Conservation (phyloP, 2,888 invertebrate genomes). For the Aspidiotus rigidus region DNA sequence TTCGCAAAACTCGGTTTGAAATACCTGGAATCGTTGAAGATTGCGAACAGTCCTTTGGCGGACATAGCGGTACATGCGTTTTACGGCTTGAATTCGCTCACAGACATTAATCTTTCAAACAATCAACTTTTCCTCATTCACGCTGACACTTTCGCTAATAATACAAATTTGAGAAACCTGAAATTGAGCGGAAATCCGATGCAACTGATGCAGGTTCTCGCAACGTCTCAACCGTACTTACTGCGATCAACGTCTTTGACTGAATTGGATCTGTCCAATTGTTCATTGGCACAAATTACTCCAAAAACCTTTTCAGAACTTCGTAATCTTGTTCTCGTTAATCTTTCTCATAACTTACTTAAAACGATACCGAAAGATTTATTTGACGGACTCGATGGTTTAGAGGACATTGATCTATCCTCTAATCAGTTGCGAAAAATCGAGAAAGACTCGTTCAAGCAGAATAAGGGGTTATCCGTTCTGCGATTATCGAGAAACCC, state of each 20-base stretch:
- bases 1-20: slow-evolving; percentile 56
- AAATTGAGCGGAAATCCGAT: slow-evolving; percentile 60
- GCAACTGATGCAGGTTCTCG: slow-evolving; percentile 45
- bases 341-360: slow-evolving; percentile 59
- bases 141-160: slow-evolving; percentile 59
- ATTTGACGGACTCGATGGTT: slow-evolving; percentile 54
- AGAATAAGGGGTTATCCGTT: slow-evolving; percentile 56
- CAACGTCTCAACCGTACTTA: slow-evolving; percentile 44
- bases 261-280: slow-evolving; percentile 62
- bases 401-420: slow-evolving; percentile 64
- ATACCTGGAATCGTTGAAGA: slow-evolving; percentile 57
- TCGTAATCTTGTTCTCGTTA: slow-evolving; percentile 56
- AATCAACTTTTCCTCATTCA: slow-evolving; percentile 58
- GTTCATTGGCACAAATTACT: slow-evolving; percentile 56
- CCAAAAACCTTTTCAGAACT: slow-evolving; percentile 56
- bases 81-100: slow-evolving; percentile 56
- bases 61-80: slow-evolving; percentile 61
- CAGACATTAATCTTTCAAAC: slow-evolving; percentile 59
- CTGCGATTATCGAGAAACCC: slow-evolving; percentile 62
- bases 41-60: slow-evolving; percentile 59
- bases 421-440: slow-evolving; percentile 58
- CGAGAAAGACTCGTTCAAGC: slow-evolving; percentile 55
- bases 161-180: slow-evolving; percentile 55
- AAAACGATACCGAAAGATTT: slow-evolving; percentile 52
- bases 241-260: slow-evolving; percentile 56